phyloP scores from a whole-genome alignment of 2,113 vertebrate species.

The Morone chrysops region DNA sequence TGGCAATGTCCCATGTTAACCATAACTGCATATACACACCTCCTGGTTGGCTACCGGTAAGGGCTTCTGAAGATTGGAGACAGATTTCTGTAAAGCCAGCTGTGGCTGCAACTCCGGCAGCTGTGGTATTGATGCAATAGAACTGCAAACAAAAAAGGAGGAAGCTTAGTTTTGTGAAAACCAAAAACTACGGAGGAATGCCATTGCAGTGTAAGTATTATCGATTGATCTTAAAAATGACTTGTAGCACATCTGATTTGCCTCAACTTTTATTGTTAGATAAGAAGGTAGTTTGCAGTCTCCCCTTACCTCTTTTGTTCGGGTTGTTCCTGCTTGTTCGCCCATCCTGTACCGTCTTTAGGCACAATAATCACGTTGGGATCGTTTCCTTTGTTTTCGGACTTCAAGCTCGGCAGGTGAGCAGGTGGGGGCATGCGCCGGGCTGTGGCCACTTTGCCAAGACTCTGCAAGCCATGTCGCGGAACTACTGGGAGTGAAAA shows the following conservation, averaged over 20 bases:
- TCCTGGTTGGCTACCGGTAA: slow-evolving; percentile 93
- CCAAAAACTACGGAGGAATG: background rate
- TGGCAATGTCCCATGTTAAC: background rate
- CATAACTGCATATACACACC: slow-evolving; percentile 78
- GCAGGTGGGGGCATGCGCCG: slow-evolving; percentile 99
- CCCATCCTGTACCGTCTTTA: slow-evolving; percentile 99
- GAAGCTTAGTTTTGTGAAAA: background rate
- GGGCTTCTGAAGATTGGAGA: slow-evolving; percentile 99
- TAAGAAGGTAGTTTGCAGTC: background rate
- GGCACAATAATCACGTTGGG: slow-evolving; percentile 99
- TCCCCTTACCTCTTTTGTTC: slow-evolving; percentile 96
- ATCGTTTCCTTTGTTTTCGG: slow-evolving; percentile 99
- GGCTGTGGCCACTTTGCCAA: slow-evolving; percentile 99
- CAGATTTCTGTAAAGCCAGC: slow-evolving; percentile 99
- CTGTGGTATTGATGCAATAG: slow-evolving; percentile 94
- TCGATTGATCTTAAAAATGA: background rate
- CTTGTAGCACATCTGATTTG: background rate
- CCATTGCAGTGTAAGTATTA: background rate
- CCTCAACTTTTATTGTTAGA: background rate
- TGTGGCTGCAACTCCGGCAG: slow-evolving; percentile 97
- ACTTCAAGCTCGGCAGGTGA: slow-evolving; percentile 99
- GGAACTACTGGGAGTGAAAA: slow-evolving; percentile 88
- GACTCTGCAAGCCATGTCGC: slow-evolving; percentile 99
- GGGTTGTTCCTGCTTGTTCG: slow-evolving; percentile 99
- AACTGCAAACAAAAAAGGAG: slow-evolving; percentile 83